These are phyloP conservation scores for Apis dorsata DNA, from an alignment of 1,140 invertebrate species.

Conservation along the genomic window DNA sequence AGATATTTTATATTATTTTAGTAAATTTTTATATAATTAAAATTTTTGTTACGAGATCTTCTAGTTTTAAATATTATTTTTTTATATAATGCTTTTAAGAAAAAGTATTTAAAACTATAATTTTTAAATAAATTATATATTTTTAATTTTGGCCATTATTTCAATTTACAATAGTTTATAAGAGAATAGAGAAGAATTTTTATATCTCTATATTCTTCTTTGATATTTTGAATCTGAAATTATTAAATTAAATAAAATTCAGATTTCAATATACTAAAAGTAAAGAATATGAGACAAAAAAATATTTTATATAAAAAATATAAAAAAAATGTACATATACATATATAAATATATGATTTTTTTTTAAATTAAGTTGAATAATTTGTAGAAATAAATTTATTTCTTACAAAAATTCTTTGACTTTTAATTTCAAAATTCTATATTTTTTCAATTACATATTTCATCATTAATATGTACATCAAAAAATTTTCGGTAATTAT, in stretches of 20 bases:
- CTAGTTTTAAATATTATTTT: neutral
- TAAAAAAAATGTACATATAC: neutral
- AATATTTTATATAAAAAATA: slow-evolving; percentile 32
- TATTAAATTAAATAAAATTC: neutral
- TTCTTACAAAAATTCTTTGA: slow-evolving; percentile 20
- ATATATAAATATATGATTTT: slow-evolving; percentile 36
- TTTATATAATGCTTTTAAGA: neutral
- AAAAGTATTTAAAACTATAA: neutral
- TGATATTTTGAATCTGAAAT: slow-evolving; percentile 3
- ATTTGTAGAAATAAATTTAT: slow-evolving; percentile 55
- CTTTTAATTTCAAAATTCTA: slow-evolving; percentile 27
- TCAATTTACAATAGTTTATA: slow-evolving; percentile 32
- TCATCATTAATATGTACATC: neutral
- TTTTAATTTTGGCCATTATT: slow-evolving; percentile 30
- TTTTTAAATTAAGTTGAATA: slow-evolving; percentile 30
- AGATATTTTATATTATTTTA: neutral
- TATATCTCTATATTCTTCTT: slow-evolving; percentile 6
- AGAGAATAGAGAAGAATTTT: slow-evolving; percentile 26
- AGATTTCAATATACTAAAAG: neutral
- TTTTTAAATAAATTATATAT: neutral
- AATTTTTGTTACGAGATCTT: slow-evolving; percentile 3
- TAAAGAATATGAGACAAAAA: slow-evolving; percentile 16
- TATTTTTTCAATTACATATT: neutral
- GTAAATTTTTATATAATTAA: neutral
- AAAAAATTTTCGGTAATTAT: neutral